These are phyloP conservation scores for Alouatta palliata DNA, from an alignment of 2,113 vertebrate genomes.

Conservation along the genomic window DNA sequence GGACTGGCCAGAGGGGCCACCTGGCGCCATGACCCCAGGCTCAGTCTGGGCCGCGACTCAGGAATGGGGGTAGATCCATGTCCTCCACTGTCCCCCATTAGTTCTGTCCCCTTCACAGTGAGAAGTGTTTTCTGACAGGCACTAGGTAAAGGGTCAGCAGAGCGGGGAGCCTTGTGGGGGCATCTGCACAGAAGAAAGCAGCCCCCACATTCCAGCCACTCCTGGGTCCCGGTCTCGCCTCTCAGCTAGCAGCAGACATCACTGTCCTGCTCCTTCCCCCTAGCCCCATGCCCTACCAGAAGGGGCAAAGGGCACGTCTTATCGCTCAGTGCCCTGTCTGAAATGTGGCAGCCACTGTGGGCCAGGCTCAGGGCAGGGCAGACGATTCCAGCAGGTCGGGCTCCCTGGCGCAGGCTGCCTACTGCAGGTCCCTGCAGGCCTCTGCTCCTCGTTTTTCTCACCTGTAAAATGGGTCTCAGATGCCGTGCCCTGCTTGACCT, in stretches of 20 bases:
- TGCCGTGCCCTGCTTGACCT: neutral
- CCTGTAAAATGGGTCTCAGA: neutral
- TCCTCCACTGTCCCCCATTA: neutral
- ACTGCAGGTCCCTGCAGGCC: neutral
- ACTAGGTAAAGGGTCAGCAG: neutral
- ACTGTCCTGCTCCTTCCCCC: neutral
- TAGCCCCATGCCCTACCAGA: neutral
- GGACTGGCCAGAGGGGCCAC: conserved; percentile 94
- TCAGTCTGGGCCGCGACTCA: accelerated
- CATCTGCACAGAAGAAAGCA: neutral
- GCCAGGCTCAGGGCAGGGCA: neutral
- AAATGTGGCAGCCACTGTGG: neutral
- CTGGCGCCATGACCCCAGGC: conserved; percentile 86
- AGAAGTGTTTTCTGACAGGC: neutral
- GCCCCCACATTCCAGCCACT: neutral
- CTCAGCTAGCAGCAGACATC: neutral
- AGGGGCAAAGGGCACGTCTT: neutral
- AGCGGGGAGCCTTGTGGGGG: neutral
- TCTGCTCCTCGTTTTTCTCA: neutral
- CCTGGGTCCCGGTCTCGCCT: neutral
- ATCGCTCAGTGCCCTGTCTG: neutral
- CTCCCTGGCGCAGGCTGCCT: neutral
- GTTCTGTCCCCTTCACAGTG: neutral
- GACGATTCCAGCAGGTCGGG: neutral
- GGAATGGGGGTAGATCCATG: neutral